These are phyloP conservation scores for Petrophora chlorosata DNA, from an alignment of 2,888 invertebrate genomes.

Conservation along the genomic window DNA sequence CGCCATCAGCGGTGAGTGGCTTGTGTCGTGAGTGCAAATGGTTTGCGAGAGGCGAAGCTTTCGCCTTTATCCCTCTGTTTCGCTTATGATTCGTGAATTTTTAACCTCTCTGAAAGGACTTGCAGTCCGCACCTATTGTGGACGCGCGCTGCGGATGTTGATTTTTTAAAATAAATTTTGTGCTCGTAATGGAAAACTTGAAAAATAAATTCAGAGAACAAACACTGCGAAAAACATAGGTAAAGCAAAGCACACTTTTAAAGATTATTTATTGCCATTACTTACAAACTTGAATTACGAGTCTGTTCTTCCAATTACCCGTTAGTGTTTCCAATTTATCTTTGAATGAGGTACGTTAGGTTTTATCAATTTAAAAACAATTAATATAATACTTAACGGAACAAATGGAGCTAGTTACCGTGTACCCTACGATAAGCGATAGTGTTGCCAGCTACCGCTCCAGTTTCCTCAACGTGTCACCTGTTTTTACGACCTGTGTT, in stretches of 20 bases:
- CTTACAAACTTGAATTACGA: too few relatives aligned
- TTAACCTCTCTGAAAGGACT: conserved; percentile 65
- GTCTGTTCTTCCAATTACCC: too few relatives aligned
- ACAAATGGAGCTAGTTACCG: conserved; percentile 1
- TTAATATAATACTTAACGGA: background rate
- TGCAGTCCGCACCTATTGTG: conserved; percentile 48
- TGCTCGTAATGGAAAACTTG: conserved; percentile 33
- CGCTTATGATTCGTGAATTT: conserved; percentile 74
- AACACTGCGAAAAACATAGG: conserved; percentile 7
- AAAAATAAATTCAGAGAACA: conserved; percentile 22
- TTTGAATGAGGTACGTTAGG: too few relatives aligned
- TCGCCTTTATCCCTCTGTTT: conserved; percentile 55
- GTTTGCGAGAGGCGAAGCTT: conserved; percentile 44
- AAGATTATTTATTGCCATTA: too few relatives aligned
- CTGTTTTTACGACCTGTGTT: conserved; percentile 20
- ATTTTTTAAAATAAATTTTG: conserved; percentile 40
- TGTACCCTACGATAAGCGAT: conserved; percentile 20
- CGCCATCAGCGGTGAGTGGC: conserved; percentile 43
- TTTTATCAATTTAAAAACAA: background rate
- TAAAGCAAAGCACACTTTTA: conserved; percentile 1
- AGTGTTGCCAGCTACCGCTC: conserved; percentile 20
- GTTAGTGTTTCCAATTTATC: too few relatives aligned
- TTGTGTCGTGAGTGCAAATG: conserved; percentile 57
- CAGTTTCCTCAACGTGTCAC: conserved; percentile 21
- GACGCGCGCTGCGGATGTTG: conserved; percentile 29